Base-by-base conservation (phyloP, 2,888 invertebrate species). In the Drosophila subsilvestris region DNA sequence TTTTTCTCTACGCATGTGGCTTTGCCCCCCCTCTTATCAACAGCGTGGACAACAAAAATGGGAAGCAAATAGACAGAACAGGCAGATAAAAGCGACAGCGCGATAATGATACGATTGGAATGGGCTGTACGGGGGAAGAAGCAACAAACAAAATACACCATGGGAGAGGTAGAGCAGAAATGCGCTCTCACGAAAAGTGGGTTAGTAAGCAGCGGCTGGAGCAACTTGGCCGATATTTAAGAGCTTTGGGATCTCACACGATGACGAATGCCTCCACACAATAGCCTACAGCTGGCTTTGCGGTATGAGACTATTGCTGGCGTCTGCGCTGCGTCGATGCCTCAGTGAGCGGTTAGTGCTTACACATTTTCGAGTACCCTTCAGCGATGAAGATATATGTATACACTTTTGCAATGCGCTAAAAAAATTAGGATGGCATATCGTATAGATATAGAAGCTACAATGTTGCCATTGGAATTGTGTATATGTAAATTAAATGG, bases 191-290 rank as follows among this genome's bases (percentile, higher is more conserved):
- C 37, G 27, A 53, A 68, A 81, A 69, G 60, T 77, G 63, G 54
- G 58, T 45, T 63, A 58, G 56, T 51, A 22, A 45, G 71, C 57
- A 53, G 17, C 56, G 10, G 27, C 29, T 71, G 29, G 50, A 22
- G 56, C 70, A 66, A 70, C 68, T 63, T 76, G 61, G 67, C 72
- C 83, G 76, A 82, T 76, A 78, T 74, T 76, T 58, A 78, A 49
- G 63, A 71, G 71, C 77, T 57, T 72, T 66, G 63, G 56, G 73
- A 73, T 73, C 73, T 73, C 67, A 57, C 45, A 68, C 74, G 86
- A 83, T 86, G 86, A 83, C 86, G 86, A 86, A 86, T 70, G 77
- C 59, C 56, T 22, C 43, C 59, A 32, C 12, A 32, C 32, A 4
- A 3, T 3, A 32, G 32, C 3, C 29, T 32, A 37, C 2, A 37